phyloP scores from a whole-genome alignment of 2,113 vertebrate genomes.

The Cisticola juncidis region DNA sequence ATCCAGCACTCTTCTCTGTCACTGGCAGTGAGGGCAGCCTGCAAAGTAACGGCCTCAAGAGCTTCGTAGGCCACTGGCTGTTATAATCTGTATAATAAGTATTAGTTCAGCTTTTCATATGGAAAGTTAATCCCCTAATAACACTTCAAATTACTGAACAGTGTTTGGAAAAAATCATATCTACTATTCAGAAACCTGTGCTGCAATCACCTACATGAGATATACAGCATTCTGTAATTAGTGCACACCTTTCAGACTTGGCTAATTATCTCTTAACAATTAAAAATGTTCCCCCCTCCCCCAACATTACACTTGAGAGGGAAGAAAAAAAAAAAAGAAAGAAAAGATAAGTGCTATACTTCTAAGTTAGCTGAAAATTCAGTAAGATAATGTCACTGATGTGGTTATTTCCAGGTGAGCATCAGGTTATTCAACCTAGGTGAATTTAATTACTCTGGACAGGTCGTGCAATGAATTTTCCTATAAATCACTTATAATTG shows the following conservation, averaged over 20 bases:
- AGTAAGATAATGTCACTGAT: conserved; percentile 72
- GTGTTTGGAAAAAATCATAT: conserved; percentile 34
- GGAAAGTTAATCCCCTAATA: conserved; percentile 68
- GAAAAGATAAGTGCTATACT: conserved; percentile 13
- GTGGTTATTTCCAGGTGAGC: conserved; percentile 84
- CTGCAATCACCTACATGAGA: conserved; percentile 60
- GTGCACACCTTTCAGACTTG: conserved; percentile 71
- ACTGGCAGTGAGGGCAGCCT: background rate
- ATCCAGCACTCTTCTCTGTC: background rate
- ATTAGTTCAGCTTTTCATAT: conserved; percentile 59
- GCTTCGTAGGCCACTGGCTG: conserved; percentile 8
- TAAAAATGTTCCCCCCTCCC: conserved; percentile 55
- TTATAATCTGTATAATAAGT: conserved; percentile 57
- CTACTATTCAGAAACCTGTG: conserved; percentile 16
- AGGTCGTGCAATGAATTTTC: conserved; percentile 83
- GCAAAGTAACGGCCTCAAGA: conserved; percentile 28
- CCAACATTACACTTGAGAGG: conserved; percentile 7
- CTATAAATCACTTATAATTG: conserved; percentile 82
- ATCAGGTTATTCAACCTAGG: conserved; percentile 86
- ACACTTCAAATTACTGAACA: conserved; percentile 60
- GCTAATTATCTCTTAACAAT: conserved; percentile 77
- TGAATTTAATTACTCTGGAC: conserved; percentile 89
- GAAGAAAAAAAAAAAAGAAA: background rate
- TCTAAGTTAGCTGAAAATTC: conserved; percentile 61
- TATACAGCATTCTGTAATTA: conserved; percentile 71